Conservation (phyloP, 2,113 vertebrate genomes). For the Mastomys natalensis region DNA sequence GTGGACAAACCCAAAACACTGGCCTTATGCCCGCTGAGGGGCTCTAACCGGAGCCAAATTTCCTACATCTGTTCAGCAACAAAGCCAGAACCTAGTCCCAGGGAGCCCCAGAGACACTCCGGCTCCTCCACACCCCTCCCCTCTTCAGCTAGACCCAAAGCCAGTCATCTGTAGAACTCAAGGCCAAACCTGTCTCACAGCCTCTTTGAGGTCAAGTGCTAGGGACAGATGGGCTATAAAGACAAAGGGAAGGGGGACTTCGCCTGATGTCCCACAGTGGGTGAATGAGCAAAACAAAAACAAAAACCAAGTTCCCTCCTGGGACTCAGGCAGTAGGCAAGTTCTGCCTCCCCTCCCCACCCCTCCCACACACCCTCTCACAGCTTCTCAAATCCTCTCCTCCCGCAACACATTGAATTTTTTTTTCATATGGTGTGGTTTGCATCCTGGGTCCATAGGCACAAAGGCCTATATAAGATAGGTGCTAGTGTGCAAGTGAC, state of each 20-base stretch:
- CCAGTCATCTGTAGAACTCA: background rate
- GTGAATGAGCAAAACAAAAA: background rate
- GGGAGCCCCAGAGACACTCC: background rate
- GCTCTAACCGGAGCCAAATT: background rate
- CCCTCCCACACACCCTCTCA: too few relatives aligned
- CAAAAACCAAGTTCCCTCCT: background rate
- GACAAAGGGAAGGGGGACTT: background rate
- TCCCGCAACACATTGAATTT: background rate
- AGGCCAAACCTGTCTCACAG: background rate
- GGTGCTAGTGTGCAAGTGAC: too few relatives aligned
- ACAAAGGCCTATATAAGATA: background rate
- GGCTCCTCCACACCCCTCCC: background rate
- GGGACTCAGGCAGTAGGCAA: background rate
- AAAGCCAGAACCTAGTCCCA: background rate
- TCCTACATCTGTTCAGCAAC: background rate
- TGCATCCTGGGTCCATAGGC: background rate
- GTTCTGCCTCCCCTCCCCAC: fast-evolving
- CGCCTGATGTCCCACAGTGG: background rate
- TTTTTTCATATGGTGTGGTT: background rate
- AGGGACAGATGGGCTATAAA: background rate
- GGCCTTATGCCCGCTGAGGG: background rate
- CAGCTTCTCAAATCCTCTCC: background rate
- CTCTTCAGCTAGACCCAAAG: background rate
- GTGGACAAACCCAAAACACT: background rate
- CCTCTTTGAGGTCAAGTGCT: background rate